Percentiles rank a stretch among this genome's conserved stretches.
phyloP scores from a whole-genome alignment of 1,140 invertebrate genomes.

The Listronotus bonariensis region DNA sequence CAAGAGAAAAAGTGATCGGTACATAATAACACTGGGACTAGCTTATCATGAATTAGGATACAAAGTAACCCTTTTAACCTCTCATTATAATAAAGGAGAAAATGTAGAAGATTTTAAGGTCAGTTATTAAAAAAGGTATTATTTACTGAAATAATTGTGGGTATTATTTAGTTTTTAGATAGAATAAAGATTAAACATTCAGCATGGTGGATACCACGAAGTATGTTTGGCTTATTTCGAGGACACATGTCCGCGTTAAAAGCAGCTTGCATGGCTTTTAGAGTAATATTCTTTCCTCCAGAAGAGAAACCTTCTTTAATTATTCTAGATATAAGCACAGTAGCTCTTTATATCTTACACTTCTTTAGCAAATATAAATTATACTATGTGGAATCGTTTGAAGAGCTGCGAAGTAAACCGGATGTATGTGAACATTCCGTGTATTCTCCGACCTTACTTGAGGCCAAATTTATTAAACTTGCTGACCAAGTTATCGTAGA shows the following conservation, averaged over 20 bases:
- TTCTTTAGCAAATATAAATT: slow-evolving; percentile 39
- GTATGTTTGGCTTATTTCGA: slow-evolving; percentile 35
- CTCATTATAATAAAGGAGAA: slow-evolving; percentile 40
- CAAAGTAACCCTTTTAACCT: slow-evolving; percentile 44
- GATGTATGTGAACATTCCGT: slow-evolving; percentile 38
- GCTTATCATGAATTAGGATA: slow-evolving; percentile 43
- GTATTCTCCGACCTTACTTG: slow-evolving; percentile 41
- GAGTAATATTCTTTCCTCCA: slow-evolving; percentile 41
- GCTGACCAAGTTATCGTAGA: slow-evolving; percentile 48
- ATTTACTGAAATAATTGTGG: background rate
- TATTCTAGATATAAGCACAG: slow-evolving; percentile 42
- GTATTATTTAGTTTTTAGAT: slow-evolving; percentile 31
- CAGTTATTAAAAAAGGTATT: slow-evolving; percentile 11
- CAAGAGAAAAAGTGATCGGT: slow-evolving; percentile 45
- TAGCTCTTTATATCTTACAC: slow-evolving; percentile 44
- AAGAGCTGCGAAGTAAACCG: slow-evolving; percentile 34
- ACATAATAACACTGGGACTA: slow-evolving; percentile 45
- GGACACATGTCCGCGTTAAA: slow-evolving; percentile 32
- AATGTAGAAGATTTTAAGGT: slow-evolving; percentile 43
- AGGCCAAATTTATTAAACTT: slow-evolving; percentile 42
- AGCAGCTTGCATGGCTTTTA: slow-evolving; percentile 43
- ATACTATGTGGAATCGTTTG: slow-evolving; percentile 44
- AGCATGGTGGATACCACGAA: slow-evolving; percentile 46
- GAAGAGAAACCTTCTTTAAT: slow-evolving; percentile 39
- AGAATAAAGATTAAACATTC: slow-evolving; percentile 34